Evolutionary conservation across 2,888 invertebrate genomes (phyloP).

Genomic region (Hirudinaria manillensis): DNA sequence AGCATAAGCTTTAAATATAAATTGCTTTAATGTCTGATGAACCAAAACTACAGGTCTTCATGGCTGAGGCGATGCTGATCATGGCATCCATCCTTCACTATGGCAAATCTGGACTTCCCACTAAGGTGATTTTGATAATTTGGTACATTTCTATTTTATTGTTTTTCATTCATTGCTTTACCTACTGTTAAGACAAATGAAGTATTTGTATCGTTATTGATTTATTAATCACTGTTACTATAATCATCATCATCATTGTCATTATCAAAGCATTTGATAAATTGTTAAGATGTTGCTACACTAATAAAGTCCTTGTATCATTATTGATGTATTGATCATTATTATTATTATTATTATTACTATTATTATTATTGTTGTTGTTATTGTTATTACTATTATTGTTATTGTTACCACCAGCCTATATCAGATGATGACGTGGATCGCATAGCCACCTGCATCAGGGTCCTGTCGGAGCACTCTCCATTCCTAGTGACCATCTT

Average conservation of each 20-base stretch:
- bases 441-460: slow-evolving; percentile 74
- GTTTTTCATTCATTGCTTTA: too few relatives aligned
- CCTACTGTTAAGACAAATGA: too few relatives aligned
- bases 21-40: too few relatives aligned
- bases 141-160: neutral
- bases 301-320: too few relatives aligned
- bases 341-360: too few relatives aligned
- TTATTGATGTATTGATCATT: too few relatives aligned
- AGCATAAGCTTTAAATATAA: neutral
- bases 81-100: slow-evolving; percentile 73
- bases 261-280: too few relatives aligned
- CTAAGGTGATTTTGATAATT: slow-evolving; percentile 47
- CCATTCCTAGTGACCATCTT: slow-evolving; percentile 68
- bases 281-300: too few relatives aligned
- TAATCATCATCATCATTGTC: too few relatives aligned
- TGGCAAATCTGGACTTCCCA: slow-evolving; percentile 65
- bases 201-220: too few relatives aligned
- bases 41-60: slow-evolving; percentile 46
- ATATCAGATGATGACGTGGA: slow-evolving; percentile 88
- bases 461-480: slow-evolving; percentile 57
- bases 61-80: slow-evolving; percentile 78
- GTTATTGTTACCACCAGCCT: slow-evolving; percentile 55
- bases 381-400: neutral
- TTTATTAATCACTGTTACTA: too few relatives aligned
- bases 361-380: too few relatives aligned